Evolutionary conservation across 2,797 vertebrate genomes (phyloP), one percentile per base, ranked within the genome.

Genomic region (Sylvilagus floridanus): DNA sequence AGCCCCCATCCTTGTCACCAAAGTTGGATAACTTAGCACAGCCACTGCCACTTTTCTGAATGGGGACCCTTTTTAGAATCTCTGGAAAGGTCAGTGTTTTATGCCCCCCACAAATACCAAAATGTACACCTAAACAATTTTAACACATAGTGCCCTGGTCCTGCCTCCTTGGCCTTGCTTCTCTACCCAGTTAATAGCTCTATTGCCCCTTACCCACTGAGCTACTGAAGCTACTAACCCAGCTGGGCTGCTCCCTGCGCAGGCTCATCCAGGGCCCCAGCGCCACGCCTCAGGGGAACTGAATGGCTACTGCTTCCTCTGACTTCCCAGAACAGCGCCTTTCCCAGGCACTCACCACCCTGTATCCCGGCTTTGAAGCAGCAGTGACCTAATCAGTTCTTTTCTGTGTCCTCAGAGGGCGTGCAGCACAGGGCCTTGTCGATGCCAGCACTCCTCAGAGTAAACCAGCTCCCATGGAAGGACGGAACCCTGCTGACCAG

Each of bases 81-180:
- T 92, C 21, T 90, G 42, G 73, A 72, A 85, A 90, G 19, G 76
- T 47, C 37, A 22, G 26, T 68, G 19, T 76, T 90, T 77, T 95
- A 85, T 94, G 57, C 9, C 30, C 62, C 28, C 62, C 24, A 54
- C 47, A 65, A 90, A 83, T 28, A 7, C 47, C 66, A 54, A 50
- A 50, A 24, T 69, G 66, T 3, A 42, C n/a, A 75, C 26, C 62
- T 26, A 89, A 81, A 89, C 42, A n/a, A 88, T 62, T 92, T 22
- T 77, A 63, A 88, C 9, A 77, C 28, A 84, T 9, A 47, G 42
- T 47, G 42, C 8, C 42, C 42, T 62, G 14, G 19, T 37, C 24
- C n/a, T 73, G 32, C 3, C 16, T 13, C 22, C 71, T 11, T 90
- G 22, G 75, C 54, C 19, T 69, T 88, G 71, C 35, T 37, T 32